phyloP scores from a whole-genome alignment of 2,113 vertebrate genomes.

The Dicaeum eximium region DNA sequence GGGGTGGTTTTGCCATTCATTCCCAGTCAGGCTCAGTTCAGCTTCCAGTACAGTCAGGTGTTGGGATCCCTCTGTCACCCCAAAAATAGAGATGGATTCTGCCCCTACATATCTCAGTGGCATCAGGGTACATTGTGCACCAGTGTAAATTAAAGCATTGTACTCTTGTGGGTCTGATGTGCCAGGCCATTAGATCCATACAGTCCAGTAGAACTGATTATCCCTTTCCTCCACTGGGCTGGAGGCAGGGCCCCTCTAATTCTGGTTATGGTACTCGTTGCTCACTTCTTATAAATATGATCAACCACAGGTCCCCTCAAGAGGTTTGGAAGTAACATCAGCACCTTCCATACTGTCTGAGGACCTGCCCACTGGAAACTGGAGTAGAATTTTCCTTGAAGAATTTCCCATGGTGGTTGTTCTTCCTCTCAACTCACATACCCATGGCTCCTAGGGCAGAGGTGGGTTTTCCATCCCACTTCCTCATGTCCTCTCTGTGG shows the following conservation, averaged over 20 bases:
- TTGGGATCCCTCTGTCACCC: not conserved
- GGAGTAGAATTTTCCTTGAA: not conserved
- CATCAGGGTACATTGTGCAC: not conserved
- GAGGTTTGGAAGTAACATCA: not conserved
- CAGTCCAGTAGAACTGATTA: not conserved
- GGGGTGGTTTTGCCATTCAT: not conserved
- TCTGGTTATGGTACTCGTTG: not conserved
- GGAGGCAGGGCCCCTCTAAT: not conserved
- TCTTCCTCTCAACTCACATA: not conserved
- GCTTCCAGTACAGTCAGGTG: not conserved
- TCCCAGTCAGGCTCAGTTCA: not conserved
- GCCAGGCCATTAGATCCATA: not conserved
- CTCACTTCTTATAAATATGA: not conserved
- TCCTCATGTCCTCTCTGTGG: not conserved
- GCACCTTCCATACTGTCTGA: not conserved
- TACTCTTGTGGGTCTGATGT: not conserved
- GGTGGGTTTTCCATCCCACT: not conserved
- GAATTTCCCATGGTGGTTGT: not conserved
- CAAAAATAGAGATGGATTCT: not conserved
- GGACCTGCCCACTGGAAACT: not conserved
- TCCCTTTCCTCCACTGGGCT: not conserved
- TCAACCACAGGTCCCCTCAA: not conserved
- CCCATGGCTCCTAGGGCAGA: not conserved
- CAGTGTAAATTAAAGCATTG: not conserved
- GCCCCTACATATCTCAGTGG: not conserved